phyloP scores from a whole-genome alignment of 2,888 invertebrate species.

The Chrysomela aeneicollis region DNA sequence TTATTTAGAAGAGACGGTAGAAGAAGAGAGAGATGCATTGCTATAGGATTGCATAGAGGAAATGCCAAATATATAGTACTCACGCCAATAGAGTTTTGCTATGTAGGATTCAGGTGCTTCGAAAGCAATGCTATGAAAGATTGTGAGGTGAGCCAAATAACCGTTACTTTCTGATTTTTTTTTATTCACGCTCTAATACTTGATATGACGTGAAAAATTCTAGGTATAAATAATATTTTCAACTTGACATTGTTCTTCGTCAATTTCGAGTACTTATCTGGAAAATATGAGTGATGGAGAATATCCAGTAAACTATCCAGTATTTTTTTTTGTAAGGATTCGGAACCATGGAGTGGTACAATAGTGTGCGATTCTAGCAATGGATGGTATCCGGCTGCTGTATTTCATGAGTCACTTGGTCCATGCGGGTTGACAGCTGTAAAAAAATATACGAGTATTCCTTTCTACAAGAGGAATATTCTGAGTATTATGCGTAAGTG shows the following conservation, averaged over 20 bases:
- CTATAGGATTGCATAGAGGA: slow-evolving; percentile 64
- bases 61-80: slow-evolving; percentile 64
- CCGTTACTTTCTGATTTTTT: neutral
- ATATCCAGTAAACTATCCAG: too few relatives aligned
- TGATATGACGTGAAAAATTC: too few relatives aligned
- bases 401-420: slow-evolving; percentile 69
- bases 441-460: slow-evolving; percentile 65
- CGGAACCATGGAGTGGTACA: slow-evolving; percentile 69
- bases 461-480: slow-evolving; percentile 65
- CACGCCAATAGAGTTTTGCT: slow-evolving; percentile 65
- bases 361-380: slow-evolving; percentile 71
- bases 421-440: slow-evolving; percentile 64
- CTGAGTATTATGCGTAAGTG: slow-evolving; percentile 63
- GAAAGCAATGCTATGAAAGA: slow-evolving; percentile 49
- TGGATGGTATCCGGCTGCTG: slow-evolving; percentile 78
- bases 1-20: slow-evolving; percentile 49
- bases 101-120: slow-evolving; percentile 67
- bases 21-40: slow-evolving; percentile 67
- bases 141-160: slow-evolving; percentile 37
- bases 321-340: slow-evolving; percentile 35
- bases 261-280: too few relatives aligned
- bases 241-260: too few relatives aligned
- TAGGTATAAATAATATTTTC: too few relatives aligned
- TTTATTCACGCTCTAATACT: too few relatives aligned
- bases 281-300: too few relatives aligned